Evolutionary conservation across 2,797 vertebrate genomes (phyloP), one percentile per base, ranked within the genome.

Genomic region (Columba guinea): DNA sequence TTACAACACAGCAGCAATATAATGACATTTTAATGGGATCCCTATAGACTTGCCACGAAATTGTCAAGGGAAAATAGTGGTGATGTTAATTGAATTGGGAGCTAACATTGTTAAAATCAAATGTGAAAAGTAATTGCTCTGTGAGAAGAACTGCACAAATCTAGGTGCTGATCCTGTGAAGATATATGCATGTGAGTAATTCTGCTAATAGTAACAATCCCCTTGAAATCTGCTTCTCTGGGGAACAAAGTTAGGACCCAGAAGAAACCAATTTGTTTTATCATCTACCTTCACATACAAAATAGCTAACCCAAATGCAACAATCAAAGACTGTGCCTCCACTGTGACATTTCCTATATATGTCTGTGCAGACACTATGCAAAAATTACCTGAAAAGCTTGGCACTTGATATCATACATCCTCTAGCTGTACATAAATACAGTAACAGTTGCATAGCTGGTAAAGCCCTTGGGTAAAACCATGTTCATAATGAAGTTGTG

Each of bases 21-120:
- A 96, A 96, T 90, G 95, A 96, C 94, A 96, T 96, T 95, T 97
- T 96, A 97, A 97, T 96, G 94, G 94, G 84, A 95, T 97, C 95
- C 89, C 95, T 82, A 93, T 93, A 95, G 97, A 89, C 87, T 82
- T 93, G 92, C 87, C 23, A 70, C 74, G 81, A 93, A 96, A 97
- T 97, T 97, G 95, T 97, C 96, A 94, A 37, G 97, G 96, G 97
- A 95, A 95, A 96, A 95, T 77, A 79, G 71, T 71, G 83, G 24
- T 2, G 10, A 96, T 90, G 92, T 81, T 97, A 97, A 97, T 94
- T 97, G 94, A 97, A 97, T 95, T 95, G 94, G 80, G 96, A 94
- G 73, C 58, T 79, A 96, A 93, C n/a, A 46, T 73, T 83, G 67
- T 89, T 87, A 71, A 94, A 95, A 88, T 95, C 75, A 93, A 95